phyloP scores from a whole-genome alignment of 2,113 vertebrate genomes.

The Microtus montanus region DNA sequence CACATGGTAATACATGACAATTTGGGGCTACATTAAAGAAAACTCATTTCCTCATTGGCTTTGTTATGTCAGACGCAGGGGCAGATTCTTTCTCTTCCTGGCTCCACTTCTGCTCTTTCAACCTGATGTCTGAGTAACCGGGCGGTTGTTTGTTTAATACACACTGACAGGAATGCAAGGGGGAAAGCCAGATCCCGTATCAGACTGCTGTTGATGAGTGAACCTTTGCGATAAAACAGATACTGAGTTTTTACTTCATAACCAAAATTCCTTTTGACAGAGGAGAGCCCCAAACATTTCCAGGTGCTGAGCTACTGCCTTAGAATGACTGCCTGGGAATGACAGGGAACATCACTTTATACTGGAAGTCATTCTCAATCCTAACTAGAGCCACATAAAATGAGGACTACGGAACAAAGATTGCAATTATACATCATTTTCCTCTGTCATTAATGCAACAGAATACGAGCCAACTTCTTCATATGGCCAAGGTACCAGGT shows the following conservation, averaged over 20 bases:
- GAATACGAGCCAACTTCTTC: neutral
- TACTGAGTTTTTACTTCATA: neutral
- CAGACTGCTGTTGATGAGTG: neutral
- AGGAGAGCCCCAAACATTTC: neutral
- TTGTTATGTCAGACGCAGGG: constrained; percentile 21
- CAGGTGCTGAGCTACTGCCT: neutral
- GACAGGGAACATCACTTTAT: constrained; percentile 1
- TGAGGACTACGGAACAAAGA: neutral
- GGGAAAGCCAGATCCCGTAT: neutral
- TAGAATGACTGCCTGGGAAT: neutral
- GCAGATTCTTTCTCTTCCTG: neutral
- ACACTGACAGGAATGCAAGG: neutral
- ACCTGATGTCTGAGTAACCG: neutral
- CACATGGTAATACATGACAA: neutral
- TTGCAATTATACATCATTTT: too few species aligned
- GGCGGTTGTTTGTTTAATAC: neutral
- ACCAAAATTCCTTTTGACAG: neutral
- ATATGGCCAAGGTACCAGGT: too few species aligned
- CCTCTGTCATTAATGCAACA: neutral
- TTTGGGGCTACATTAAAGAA: constrained; percentile 52
- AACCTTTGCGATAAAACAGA: neutral
- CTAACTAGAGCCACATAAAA: neutral
- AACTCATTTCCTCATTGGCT: constrained; percentile 26
- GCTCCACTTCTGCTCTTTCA: neutral
- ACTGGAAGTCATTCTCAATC: constrained; percentile 13